Evolutionary conservation across 2,888 invertebrate species (phyloP), one percentile per base, ranked within the genome.

Genomic region (Eristalis tenax): DNA sequence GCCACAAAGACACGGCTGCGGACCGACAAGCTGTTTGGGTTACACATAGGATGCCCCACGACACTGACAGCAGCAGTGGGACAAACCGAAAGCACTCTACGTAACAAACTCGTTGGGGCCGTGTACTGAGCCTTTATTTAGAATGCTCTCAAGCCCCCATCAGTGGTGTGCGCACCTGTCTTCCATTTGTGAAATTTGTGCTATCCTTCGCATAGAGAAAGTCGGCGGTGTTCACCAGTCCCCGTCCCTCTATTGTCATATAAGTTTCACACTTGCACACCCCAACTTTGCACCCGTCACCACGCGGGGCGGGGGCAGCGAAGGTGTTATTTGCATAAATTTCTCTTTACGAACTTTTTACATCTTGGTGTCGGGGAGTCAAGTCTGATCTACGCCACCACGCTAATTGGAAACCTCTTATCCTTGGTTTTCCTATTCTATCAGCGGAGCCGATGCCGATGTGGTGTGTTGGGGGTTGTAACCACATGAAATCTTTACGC

Each of bases 351-450:
- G 79, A 87, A 78, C 40, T 66, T 87, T 85, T 82, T 64, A 18
- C 69, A 40, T 50, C 78, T 78, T 69, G 65, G 65, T 71, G 79
- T 83, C 59, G 79, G 43, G 69, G n/a, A 76, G 66, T 50, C 50
- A 18, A 76, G 81, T 77, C 79, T 87, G 86, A 79, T 87, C 71
- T 83, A 76, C 75, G 83, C 86, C 86, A 83, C 83, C 83, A 78
- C 83, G 86, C 86, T 87, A 87, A 87, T 87, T 87, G 86, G 86
- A 87, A 87, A 83, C 83, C 83, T 83, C 86, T 87, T 87, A 87
- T 87, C 86, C 75, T 76, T 73, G 86, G 86, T 71, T 83, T 79
- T 40, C 18, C 65, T 50, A 35, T 57, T 71, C 56, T 38, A 65
- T 35, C 35, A 40, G 28, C 18, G 26, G 64, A 43, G 38, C 43